phyloP scores from a whole-genome alignment of 2,113 vertebrate genomes.

The Merops nubicus region DNA sequence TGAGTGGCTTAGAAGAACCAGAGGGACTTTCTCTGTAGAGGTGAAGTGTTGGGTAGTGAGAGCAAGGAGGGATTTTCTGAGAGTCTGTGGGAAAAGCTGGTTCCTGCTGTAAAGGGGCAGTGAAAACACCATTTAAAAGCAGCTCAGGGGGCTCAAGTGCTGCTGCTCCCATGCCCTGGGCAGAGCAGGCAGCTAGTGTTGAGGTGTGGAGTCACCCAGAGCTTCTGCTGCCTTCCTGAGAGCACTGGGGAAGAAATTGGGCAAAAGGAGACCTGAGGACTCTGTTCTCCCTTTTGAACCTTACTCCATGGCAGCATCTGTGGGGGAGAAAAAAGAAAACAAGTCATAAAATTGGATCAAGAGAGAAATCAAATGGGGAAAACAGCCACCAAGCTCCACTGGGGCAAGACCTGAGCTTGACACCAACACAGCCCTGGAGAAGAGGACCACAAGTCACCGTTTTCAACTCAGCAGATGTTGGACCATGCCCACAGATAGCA shows the following conservation, averaged over 20 bases:
- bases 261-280: background rate
- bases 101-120: background rate
- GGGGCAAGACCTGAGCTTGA: background rate
- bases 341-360: background rate
- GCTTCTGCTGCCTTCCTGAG: no score
- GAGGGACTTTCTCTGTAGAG: background rate
- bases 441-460: rapidly evolving
- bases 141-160: background rate
- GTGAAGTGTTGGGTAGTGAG: background rate
- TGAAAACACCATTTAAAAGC: background rate
- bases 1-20: background rate
- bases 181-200: background rate
- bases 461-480: background rate
- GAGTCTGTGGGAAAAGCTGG: background rate
- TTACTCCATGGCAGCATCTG: background rate
- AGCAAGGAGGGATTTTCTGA: background rate
- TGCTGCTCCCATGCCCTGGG: rapidly evolving
- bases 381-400: background rate
- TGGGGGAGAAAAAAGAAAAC: no score
- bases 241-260: no score
- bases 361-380: background rate
- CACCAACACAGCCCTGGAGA: no score
- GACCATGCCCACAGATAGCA: background rate
- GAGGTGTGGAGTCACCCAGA: no score
- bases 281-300: background rate